Evolutionary conservation across 2,888 invertebrate species (phyloP).

Genomic region (Villa cingulata): DNA sequence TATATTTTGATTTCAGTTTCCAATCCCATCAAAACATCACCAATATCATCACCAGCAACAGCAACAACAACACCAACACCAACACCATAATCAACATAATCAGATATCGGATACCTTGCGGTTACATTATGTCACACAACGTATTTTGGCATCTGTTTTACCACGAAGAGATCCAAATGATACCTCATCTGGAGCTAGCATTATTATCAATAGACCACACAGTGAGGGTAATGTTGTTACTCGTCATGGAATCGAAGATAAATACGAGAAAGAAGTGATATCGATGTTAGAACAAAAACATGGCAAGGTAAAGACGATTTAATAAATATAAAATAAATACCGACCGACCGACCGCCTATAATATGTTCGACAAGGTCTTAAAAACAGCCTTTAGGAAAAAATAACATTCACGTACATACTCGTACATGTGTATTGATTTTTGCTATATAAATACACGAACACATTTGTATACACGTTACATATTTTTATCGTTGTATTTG

Average conservation of each 20-base stretch:
- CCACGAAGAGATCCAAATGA: slow-evolving; percentile 12
- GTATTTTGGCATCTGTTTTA: slow-evolving; percentile 21
- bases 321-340: no score
- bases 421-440: no score
- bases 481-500: no score
- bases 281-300: slow-evolving; percentile 23
- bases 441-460: no score
- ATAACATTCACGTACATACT: no score
- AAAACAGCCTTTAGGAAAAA: no score
- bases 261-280: slow-evolving; percentile 21
- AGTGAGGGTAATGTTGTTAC: slow-evolving; percentile 10
- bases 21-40: slow-evolving; percentile 8
- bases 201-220: slow-evolving; percentile 8
- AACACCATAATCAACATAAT: slow-evolving; percentile 3
- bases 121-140: slow-evolving; percentile 22
- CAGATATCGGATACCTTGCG: slow-evolving; percentile 15
- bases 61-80: not conserved
- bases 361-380: no score
- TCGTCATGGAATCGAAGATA: slow-evolving; percentile 13
- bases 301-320: slow-evolving; percentile 18
- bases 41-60: not conserved
- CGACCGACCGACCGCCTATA: no score
- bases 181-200: not conserved
- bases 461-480: no score
- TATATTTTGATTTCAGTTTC: slow-evolving; percentile 16